Evolutionary conservation across 2,888 invertebrate genomes (phyloP), one percentile per base, ranked within the genome.

Genomic region (Zele albiditarsus): DNA sequence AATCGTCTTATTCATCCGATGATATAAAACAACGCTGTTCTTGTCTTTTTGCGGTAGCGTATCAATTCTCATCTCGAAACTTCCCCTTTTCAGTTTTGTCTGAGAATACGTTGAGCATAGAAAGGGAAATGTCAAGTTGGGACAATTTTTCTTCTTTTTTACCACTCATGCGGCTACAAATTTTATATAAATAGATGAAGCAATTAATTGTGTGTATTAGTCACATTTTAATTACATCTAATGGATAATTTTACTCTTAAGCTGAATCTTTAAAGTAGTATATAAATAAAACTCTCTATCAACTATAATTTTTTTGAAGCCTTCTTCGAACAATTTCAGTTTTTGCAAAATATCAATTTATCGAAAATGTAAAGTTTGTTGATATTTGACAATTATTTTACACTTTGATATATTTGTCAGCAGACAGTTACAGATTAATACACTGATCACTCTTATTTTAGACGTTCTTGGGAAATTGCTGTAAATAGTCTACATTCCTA

Each of bases 111-210:
- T 46, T 49, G 28, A 27, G 46, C 68, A 49, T 46, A 20, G 38
- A 62, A 62, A 73, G 60, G 73, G 58, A 68, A 73, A 73, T 73
- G 58, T 71, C 62, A n/a, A n/a, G 71, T 65, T 62, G 63, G 49
- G 63, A 5, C 49, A 71, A 71, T 42, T 73, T 66, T 27, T 25
- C 60, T 28, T 60, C 28, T 25, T 58, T 8, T 58, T 3, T 31
- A 20, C n/a, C 16, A 31, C n/a, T 53, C 5, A 1, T 20, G 20
- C 20, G n/a, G n/a, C 3, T 20, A 20, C n/a, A n/a, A 2, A 42
- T 12, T 4, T 12, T 12, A 42, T 42, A 12, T 42, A 42, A 10
- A 12, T 42, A 42, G 2, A 42, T 10, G 12, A 10, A 33, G 33
- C 6, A 42, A 42, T 42, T 42, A 42, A 42, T 42, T n/a, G n/a